These are phyloP conservation scores for Girardinichthys multiradiatus DNA, from an alignment of 2,113 vertebrate genomes.

Conservation along the genomic window DNA sequence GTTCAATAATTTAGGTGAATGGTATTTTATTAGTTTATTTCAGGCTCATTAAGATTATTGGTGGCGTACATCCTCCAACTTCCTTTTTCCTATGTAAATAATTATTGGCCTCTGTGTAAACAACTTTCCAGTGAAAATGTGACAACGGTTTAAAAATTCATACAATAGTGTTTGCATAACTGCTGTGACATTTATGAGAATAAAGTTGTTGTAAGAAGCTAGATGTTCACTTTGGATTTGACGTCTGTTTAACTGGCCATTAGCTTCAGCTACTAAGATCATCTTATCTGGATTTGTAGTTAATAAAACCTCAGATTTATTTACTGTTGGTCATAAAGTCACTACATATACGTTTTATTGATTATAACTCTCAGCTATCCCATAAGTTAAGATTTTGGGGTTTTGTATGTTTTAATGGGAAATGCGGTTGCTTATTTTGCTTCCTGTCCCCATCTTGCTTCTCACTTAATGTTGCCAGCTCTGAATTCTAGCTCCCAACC, in stretches of 20 bases:
- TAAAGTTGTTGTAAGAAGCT: too few species aligned
- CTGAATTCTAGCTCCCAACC: slow-evolving; percentile 38
- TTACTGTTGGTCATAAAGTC: too few species aligned
- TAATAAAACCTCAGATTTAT: not conserved
- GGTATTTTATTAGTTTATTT: too few species aligned
- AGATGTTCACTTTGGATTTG: not conserved
- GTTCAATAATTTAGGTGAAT: not conserved
- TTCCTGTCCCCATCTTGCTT: slow-evolving; percentile 15
- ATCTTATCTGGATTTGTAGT: not conserved
- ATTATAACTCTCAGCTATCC: not conserved
- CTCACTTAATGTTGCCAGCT: slow-evolving; percentile 16
- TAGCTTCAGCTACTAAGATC: not conserved
- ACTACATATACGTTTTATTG: not conserved
- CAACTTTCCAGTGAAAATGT: not conserved
- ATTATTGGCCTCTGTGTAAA: not conserved
- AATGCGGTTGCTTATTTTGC: slow-evolving; percentile 9
- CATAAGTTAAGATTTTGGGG: not conserved
- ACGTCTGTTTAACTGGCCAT: not conserved
- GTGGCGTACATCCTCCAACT: not conserved
- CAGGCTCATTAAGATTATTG: not conserved
- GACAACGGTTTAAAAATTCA: not conserved
- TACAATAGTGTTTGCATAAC: not conserved
- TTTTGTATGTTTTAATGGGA: not conserved
- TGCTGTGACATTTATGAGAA: not conserved
- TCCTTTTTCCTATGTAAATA: not conserved